phyloP scores from a whole-genome alignment of 1,140 invertebrate species.

The Bradynema listronoti region DNA sequence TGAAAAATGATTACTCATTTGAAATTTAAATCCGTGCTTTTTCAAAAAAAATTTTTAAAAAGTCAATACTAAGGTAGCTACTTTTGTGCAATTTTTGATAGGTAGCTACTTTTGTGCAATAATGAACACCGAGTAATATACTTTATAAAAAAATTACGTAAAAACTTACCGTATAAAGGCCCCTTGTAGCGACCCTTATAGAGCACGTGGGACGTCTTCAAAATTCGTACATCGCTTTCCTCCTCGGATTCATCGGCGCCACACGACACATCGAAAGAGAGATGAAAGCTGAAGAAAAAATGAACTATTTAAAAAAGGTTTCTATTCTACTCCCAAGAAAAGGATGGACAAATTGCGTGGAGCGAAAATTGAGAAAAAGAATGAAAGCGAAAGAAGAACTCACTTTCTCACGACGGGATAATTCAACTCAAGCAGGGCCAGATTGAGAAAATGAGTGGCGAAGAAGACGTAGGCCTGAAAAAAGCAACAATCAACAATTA shows the following conservation, averaged over 20 bases:
- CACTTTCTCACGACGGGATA: constrained; percentile 36
- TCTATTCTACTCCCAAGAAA: neutral
- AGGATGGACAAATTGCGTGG: no score
- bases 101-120: no score
- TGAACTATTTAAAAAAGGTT: no score
- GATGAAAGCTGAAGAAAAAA: constrained; percentile 48
- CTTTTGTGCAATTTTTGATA: no score
- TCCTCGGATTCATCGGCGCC: constrained; percentile 15
- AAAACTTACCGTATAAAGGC: constrained; percentile 34
- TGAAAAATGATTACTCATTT: no score
- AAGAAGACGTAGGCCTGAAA: constrained; percentile 41
- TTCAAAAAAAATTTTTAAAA: no score
- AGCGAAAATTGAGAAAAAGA: no score
- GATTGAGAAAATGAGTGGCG: constrained; percentile 43
- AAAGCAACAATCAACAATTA: no score
- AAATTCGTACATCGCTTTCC: neutral
- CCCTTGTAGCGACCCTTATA: constrained; percentile 32
- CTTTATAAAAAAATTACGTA: no score
- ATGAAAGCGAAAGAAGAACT: neutral
- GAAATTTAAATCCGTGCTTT: no score
- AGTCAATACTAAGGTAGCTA: no score
- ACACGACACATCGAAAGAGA: constrained; percentile 4
- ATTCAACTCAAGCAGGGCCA: constrained; percentile 23
- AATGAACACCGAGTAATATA: no score
- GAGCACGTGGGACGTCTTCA: constrained; percentile 30